Conservation (phyloP, 2,113 vertebrate species). For the Siphamia tubifer region DNA sequence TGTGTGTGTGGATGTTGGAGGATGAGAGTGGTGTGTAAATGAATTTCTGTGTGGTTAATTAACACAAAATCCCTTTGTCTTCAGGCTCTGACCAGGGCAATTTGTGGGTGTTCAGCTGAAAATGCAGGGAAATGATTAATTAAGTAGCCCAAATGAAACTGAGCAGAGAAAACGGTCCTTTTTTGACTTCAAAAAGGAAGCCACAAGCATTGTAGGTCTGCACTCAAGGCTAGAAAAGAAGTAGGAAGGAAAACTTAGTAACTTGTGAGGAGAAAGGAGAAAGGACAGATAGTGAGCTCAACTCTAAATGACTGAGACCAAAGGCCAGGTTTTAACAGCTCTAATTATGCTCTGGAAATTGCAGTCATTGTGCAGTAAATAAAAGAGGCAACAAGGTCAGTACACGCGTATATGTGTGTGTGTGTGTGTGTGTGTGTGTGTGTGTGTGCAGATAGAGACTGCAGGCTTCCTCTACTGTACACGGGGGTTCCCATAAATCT, state of each 20-base stretch:
- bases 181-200: conserved; percentile 4
- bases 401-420: background rate
- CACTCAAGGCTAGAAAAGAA: background rate
- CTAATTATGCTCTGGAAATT: conserved; percentile 63
- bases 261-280: background rate
- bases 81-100: conserved; percentile 65
- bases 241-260: background rate
- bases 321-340: conserved; percentile 45
- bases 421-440: background rate
- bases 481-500: conserved; percentile 42
- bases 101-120: conserved; percentile 65
- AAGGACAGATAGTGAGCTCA: conserved; percentile 39
- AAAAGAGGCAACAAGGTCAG: conserved; percentile 61
- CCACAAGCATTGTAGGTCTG: background rate
- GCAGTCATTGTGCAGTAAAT: conserved; percentile 66
- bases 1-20: conserved; percentile 17
- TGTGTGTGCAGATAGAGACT: background rate
- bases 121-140: conserved; percentile 69
- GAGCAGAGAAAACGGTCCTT: conserved; percentile 14
- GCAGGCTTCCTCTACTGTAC: conserved; percentile 17
- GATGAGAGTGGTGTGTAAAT: conserved; percentile 45
- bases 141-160: conserved; percentile 52
- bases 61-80: conserved; percentile 75
- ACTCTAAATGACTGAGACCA: conserved; percentile 58
- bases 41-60: conserved; percentile 71